Percentiles rank a stretch among this genome's conserved stretches.
These are phyloP conservation scores for Calosoma granatense DNA, from an alignment of 1,140 invertebrate species.

Conservation along the genomic window DNA sequence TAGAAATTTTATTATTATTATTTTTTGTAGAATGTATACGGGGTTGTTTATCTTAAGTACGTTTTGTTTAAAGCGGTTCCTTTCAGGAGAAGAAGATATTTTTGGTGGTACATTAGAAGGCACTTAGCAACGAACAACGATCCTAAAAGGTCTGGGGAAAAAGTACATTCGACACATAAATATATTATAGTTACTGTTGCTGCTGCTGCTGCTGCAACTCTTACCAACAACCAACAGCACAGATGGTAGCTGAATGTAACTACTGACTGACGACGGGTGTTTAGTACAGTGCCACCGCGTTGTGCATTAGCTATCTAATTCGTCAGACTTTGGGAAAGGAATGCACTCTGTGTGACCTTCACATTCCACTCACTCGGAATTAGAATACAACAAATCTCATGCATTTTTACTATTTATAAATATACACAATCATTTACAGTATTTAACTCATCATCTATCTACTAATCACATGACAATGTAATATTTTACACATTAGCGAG, in stretches of 20 bases:
- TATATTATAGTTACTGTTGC: background rate
- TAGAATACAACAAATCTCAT: too few relatives aligned
- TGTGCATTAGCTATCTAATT: background rate
- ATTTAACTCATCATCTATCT: too few relatives aligned
- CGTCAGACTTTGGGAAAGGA: background rate
- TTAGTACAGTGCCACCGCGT: background rate
- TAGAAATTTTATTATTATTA: background rate
- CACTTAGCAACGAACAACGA: background rate
- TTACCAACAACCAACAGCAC: background rate
- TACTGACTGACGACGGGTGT: background rate
- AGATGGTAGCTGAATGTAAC: background rate
- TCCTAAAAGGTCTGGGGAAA: background rate
- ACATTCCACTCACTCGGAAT: too few relatives aligned
- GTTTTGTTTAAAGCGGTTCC: conserved; percentile 3
- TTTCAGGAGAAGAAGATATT: background rate
- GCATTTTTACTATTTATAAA: too few relatives aligned
- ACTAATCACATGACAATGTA: too few relatives aligned
- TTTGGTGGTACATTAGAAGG: conserved; percentile 4
- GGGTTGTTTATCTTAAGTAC: conserved; percentile 2
- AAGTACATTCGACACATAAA: background rate
- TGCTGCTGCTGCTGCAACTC: background rate
- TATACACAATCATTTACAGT: too few relatives aligned
- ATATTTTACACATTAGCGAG: too few relatives aligned
- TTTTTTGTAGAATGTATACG: background rate
- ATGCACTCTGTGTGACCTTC: too few relatives aligned